These are phyloP conservation scores for Pomacea canaliculata DNA, from an alignment of 2,888 invertebrate genomes.

Conservation along the genomic window DNA sequence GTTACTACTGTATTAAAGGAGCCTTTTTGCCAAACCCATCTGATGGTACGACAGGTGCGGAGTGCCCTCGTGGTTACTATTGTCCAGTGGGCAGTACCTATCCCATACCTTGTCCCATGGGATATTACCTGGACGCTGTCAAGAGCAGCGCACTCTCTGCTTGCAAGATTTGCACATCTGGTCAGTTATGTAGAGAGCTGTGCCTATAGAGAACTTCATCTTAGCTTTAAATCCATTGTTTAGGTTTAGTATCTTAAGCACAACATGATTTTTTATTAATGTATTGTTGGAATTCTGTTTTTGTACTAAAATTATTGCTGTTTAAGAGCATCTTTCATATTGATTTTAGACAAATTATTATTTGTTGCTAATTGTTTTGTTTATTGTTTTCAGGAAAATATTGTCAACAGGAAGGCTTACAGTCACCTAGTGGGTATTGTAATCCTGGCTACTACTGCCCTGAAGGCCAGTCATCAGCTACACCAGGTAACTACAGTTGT, in stretches of 20 bases:
- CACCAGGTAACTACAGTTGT: conserved; percentile 61
- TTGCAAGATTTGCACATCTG: conserved; percentile 62
- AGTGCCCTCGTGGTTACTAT: conserved; percentile 63
- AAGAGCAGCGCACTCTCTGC: conserved; percentile 43
- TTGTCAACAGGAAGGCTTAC: conserved; percentile 58
- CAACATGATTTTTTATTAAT: too few relatives aligned
- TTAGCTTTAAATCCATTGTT: too few relatives aligned
- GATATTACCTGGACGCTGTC: conserved; percentile 59
- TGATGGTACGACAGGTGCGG: conserved; percentile 57
- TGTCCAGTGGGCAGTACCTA: conserved; percentile 57
- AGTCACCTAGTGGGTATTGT: conserved; percentile 53
- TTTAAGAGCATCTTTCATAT: background rate
- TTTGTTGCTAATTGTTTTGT: background rate
- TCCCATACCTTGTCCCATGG: conserved; percentile 56
- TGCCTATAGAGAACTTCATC: too few relatives aligned
- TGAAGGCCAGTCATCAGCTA: conserved; percentile 55
- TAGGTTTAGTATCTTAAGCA: too few relatives aligned
- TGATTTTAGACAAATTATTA: background rate
- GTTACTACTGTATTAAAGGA: conserved; percentile 59
- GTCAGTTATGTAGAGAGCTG: conserved; percentile 36
- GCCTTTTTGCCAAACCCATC: conserved; percentile 52
- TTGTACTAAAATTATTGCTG: too few relatives aligned
- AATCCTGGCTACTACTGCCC: conserved; percentile 65
- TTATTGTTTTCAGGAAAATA: conserved; percentile 50
- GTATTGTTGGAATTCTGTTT: too few relatives aligned